Percentiles rank a stretch among this genome's conserved stretches.
Conservation (phyloP, 1,140 invertebrate species). For the Zophobas morio region DNA sequence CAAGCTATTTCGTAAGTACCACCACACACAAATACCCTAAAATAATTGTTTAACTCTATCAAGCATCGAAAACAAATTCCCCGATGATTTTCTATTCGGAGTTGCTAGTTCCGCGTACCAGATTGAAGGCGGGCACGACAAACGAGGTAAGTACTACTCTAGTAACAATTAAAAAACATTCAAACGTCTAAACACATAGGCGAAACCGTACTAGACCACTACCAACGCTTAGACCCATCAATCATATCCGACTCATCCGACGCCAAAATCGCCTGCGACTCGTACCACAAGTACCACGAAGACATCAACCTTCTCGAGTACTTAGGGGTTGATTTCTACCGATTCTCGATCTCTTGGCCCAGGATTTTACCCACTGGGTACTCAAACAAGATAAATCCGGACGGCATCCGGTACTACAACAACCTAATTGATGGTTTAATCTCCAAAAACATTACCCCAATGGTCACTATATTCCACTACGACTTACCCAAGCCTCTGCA, state of each 20-base stretch:
- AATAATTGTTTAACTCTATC: no score
- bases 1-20: no score
- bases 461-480: slow-evolving; percentile 82
- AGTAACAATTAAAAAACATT: no score
- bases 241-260: slow-evolving; percentile 70
- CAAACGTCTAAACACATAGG: slow-evolving; percentile 61
- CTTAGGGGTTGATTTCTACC: slow-evolving; percentile 70
- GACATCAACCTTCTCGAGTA: slow-evolving; percentile 70
- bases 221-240: slow-evolving; percentile 69
- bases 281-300: slow-evolving; percentile 72
- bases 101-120: slow-evolving; percentile 64
- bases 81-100: slow-evolving; percentile 63
- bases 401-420: slow-evolving; percentile 74
- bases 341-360: slow-evolving; percentile 75
- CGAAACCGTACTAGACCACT: slow-evolving; percentile 73
- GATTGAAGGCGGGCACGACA: slow-evolving; percentile 67
- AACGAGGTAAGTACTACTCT: slow-evolving; percentile 56
- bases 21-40: no score
- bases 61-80: slow-evolving; percentile 57
- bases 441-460: slow-evolving; percentile 71
- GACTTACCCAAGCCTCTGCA: slow-evolving; percentile 78
- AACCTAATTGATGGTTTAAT: slow-evolving; percentile 71
- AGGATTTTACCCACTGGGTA: slow-evolving; percentile 73
- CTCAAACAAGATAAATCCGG: slow-evolving; percentile 69
- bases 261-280: slow-evolving; percentile 72